Conservation (phyloP, 2,888 invertebrate species). For the Oxycera nigricornis region DNA sequence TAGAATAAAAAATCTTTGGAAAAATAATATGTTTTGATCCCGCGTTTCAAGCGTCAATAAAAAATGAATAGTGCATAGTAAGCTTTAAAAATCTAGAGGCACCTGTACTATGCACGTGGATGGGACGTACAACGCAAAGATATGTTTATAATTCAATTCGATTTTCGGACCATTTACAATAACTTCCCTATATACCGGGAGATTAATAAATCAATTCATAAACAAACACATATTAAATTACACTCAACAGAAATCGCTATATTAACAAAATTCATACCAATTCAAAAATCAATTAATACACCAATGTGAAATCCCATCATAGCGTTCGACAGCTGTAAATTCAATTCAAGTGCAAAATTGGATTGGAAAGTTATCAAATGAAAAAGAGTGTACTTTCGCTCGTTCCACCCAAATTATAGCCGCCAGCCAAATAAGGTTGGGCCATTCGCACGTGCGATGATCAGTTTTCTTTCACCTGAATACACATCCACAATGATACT, state of each 20-base stretch:
- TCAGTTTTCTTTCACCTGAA: slow-evolving; percentile 3
- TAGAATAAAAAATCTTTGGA: too few species aligned
- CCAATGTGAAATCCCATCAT: neutral
- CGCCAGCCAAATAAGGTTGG: neutral
- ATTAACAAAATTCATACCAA: neutral
- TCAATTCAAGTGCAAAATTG: slow-evolving; percentile 29
- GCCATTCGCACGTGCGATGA: slow-evolving; percentile 10
- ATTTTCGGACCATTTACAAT: too few species aligned
- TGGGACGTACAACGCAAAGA: too few species aligned
- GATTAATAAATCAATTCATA: too few species aligned
- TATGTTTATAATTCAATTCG: too few species aligned
- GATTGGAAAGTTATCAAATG: slow-evolving; percentile 26
- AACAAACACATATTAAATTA: too few species aligned
- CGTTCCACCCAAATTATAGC: neutral
- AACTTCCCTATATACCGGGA: too few species aligned
- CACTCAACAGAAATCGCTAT: too few species aligned
- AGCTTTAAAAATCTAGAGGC: too few species aligned
- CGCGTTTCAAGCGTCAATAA: neutral
- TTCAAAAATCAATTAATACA: slow-evolving; percentile 9
- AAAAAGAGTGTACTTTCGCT: neutral
- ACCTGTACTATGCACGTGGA: too few species aligned
- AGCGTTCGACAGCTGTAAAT: neutral
- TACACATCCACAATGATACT: neutral
- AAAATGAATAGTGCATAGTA: too few species aligned
- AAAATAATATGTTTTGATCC: neutral